Base-by-base conservation (phyloP, 2,113 vertebrate species). In the Caranx melampygus region DNA sequence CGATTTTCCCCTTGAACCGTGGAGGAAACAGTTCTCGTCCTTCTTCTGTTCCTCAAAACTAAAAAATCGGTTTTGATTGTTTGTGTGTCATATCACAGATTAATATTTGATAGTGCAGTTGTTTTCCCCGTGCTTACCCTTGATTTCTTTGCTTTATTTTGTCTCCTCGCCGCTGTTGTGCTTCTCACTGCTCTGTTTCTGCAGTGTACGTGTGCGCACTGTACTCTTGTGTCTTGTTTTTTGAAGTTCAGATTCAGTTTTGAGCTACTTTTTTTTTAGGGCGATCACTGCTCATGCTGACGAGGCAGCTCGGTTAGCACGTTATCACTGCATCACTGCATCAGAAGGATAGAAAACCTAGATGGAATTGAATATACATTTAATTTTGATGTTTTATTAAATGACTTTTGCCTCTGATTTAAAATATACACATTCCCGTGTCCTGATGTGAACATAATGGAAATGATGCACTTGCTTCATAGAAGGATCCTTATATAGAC, bases 201-300 rank as follows among this genome's bases (percentile, higher is more conserved):
- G 18, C 55, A 42, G 65, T 34, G 21, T 34, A 33, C 34, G 35
- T 44, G 21, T 47, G 47, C 49, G 20, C 35, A 40, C 59, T 15
- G 15, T 1, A 0, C 44, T 34, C 21, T 33, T 26, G 6, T 20
- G 26, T 26, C 15, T 66, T 70, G 20, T 33, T 5, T 20, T 20
- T 34, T 58, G 31, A 61, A 52, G 33, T 74, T 20, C 26, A 69
- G 12, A 52, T 44, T 60, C 44, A 61, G 18, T 69, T 71, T 71
- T 47, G 42, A 68, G 47, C 47, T 42, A 2, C 18, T 74, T 61
- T 52, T 33, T 42, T 57, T 33, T 6, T 31, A 33, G 34, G 40
- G 57, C 33, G 34, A 35, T 60, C n/a, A 15, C 26, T 26, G 47
- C 20, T 51, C 4, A 4, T 37, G 60, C 65, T 59, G 75, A 64